These are phyloP conservation scores for Capitulum mitella DNA, from an alignment of 2,888 invertebrate genomes.

Conservation along the genomic window DNA sequence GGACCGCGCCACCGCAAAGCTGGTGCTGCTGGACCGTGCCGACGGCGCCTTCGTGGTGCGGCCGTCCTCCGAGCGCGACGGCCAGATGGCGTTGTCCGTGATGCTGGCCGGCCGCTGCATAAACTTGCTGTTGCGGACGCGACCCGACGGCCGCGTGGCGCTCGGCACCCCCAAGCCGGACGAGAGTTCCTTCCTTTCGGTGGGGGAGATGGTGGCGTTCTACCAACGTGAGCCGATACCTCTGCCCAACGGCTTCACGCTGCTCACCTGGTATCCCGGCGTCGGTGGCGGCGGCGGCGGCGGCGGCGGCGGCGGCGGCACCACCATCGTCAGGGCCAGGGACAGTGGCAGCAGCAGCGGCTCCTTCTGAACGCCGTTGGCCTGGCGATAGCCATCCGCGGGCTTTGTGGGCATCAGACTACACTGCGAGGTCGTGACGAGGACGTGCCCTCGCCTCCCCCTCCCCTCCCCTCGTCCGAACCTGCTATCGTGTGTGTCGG, in stretches of 20 bases:
- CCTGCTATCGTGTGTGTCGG: too few species aligned
- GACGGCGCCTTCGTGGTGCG: slow-evolving; percentile 5
- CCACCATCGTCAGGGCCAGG: too few species aligned
- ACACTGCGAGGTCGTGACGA: too few species aligned
- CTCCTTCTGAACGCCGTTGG: too few species aligned
- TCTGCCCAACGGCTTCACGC: neutral
- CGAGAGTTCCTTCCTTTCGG: neutral
- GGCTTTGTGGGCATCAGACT: too few species aligned
- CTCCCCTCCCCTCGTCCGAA: too few species aligned
- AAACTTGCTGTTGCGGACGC: neutral
- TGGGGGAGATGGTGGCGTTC: neutral
- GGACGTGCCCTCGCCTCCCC: too few species aligned
- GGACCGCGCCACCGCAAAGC: neutral
- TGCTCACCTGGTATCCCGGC: neutral
- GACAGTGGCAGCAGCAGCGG: too few species aligned
- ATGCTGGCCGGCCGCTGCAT: neutral
- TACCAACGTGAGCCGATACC: neutral
- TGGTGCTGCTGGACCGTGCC: neutral
- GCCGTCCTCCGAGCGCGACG: neutral
- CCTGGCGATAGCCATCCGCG: too few species aligned
- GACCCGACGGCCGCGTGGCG: neutral
- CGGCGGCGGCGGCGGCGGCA: too few species aligned
- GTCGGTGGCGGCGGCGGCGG: neutral
- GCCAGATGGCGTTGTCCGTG: neutral
- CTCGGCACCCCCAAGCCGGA: neutral